Base-by-base conservation (phyloP, 1,140 invertebrate species). In the Gonioctena quinquepunctata region DNA sequence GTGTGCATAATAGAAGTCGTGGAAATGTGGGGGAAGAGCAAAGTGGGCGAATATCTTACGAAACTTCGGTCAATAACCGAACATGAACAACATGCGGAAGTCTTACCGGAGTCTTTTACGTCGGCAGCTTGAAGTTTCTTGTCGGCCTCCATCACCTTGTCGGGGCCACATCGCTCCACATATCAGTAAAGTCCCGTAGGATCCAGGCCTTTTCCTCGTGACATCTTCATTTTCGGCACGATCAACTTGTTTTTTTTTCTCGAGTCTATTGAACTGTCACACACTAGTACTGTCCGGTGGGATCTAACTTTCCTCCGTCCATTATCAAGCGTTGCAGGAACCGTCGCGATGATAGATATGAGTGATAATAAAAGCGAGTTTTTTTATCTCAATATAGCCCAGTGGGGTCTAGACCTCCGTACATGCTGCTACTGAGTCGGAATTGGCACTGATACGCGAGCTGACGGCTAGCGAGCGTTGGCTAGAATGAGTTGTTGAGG, bases 121-220 rank as follows among this genome's bases (percentile, higher is more conserved):
- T 60, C 80, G 75, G 74, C 80, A 74, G 71, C 80, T 82, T 69
- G 81, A 82, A 66, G 81, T 83, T 72, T 82, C 80, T 61, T 77
- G 78, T 69, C 80, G 80, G 65, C 80, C 81, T 25, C 81, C 81
- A 77, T 81, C 79, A 74, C 80, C 79, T 71, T 76, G 75, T 65
- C 79, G 79, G 68, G 66, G 70, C 73, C 73, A 75, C 73, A 72
- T 72, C 21, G 18, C 27, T 73, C 76, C 11, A n/a, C 33, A 77
- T 78, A 77, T 81, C 66, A 83, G 77, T 83, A 83, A 18, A 81
- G 73, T 68, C 81, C 81, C n/a, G 82, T 83, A 8, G 82, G 82
- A 68, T 83, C 82, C 68, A 83, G 69, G 48, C 76, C 71, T 70
- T 82, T 80, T 56, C 81, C 78, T 65, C 77, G 76, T 69, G 79